These are phyloP conservation scores for Toxostoma redivivum DNA, from an alignment of 2,113 vertebrate genomes.

Conservation along the genomic window DNA sequence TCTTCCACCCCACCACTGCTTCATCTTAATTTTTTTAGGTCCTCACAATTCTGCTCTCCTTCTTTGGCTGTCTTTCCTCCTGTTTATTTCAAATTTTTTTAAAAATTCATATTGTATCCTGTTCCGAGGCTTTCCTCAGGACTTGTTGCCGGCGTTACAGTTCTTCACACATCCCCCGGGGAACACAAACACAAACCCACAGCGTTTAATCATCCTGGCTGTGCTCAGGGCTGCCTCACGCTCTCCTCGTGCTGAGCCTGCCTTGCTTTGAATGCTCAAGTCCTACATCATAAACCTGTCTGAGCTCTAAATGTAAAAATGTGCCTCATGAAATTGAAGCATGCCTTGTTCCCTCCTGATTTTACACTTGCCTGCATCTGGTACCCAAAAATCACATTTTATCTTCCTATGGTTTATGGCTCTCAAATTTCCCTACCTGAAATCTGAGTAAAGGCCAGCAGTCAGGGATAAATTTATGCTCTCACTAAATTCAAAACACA, in stretches of 20 bases:
- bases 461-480: not conserved
- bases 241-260: not conserved
- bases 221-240: not conserved
- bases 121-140: not conserved
- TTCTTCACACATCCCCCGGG: not conserved
- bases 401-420: not conserved
- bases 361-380: not conserved
- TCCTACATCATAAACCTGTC: not conserved
- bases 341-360: not conserved
- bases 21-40: not conserved
- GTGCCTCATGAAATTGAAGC: not conserved
- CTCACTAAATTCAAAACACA: not conserved
- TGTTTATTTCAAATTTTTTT: no score
- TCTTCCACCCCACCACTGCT: not conserved
- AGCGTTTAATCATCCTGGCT: not conserved
- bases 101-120: not conserved
- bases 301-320: not conserved
- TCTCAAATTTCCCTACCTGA: not conserved
- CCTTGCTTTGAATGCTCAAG: not conserved
- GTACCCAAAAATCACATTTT: not conserved
- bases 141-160: accelerated
- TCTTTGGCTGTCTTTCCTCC: not conserved
- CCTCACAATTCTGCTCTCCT: accelerated
- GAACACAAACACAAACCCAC: not conserved
- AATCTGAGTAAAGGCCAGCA: not conserved